Base-by-base conservation (phyloP, 2,888 invertebrate genomes). In the Aethes cnicana region DNA sequence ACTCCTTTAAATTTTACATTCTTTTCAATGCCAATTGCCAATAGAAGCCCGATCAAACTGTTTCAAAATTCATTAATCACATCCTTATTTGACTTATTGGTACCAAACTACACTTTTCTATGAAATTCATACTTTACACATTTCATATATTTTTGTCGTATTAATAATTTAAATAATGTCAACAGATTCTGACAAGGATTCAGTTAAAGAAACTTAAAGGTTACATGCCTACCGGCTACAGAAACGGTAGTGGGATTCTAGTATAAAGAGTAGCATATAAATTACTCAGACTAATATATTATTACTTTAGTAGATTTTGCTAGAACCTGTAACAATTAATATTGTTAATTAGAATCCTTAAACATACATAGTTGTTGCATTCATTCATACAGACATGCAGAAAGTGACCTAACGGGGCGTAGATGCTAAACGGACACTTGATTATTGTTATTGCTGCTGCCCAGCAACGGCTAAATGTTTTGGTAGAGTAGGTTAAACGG, bases 341-440 rank as follows among this genome's bases (percentile, higher is more conserved):
- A 74, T 68, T 67, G 74, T 75, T 76, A 79, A 77, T 74, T 83
- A 81, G 83, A 77, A 77, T 77, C 73, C 74, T 70, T 73, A 77
- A 79, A 76, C 23, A 16, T 28, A 41, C 8, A 70, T 63, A 62
- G 73, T 72, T 71, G 84, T 84, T 85, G 43, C 84, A 39, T n/a
- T n/a, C n/a, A n/a, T n/a, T n/a, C n/a, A n/a, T 84, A 84, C 82
- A 79, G 72, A 71, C 68, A 73, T 79, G 77, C 79, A 79, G 81
- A 78, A 82, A 77, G 77, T 79, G 70, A 79, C 73, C 84, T 88
- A 88, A 86, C 87, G 88, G 88, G 88, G 88, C 88, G 87, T 89
- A 89, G 88, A 78, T 87, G 87, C 89, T 89, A 89, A 82, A 77
- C 59, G 53, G 58, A 67, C 44, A 75, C 70, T 64, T 72, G 72